Base-by-base conservation (phyloP, 2,113 vertebrate genomes). In the Cavia porcellus region DNA sequence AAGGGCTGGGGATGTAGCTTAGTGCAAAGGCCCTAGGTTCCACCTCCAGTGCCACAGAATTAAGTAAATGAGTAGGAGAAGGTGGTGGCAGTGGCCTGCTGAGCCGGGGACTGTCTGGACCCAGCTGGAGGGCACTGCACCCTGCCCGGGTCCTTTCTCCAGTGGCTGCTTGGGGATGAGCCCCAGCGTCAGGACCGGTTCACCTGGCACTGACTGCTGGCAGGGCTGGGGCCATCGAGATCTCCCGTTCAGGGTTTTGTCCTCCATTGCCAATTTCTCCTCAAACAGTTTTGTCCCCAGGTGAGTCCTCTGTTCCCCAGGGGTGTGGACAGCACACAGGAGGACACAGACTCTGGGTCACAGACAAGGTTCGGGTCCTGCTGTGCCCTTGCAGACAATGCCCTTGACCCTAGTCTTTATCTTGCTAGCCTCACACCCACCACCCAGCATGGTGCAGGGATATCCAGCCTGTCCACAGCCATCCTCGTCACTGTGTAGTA, bases 251-350 rank as follows among this genome's bases (percentile, higher is more conserved):
- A 42, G 72, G 2, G 38, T 72, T 20, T 72, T 2, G 3, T 66
- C 47, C 35, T 66, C 68, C 11, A 1, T 13, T 38, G 35, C 28
- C 30, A 3, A 0, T 90, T 22, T 75, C 28, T 72, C 10, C 61
- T 89, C 4, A 24, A 10, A 0, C 10, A 38, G 45, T 4, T 3
- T 13, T 30, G 57, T 61, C 38, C 50, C 13, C 7, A 28, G 42
- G 42, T 55, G 30, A 14, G 25, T 64, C 19, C 17, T 62, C 35
- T 14, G 12, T 81, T 17, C 62, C 64, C n/a, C 3, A 7, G 7
- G 12, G 0, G 0, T 24, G 42, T 25, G 38, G 47, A 12, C 4
- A 47, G 9, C 14, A 7, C 28, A 13, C 45, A 13, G 9, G 28
- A 10, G 13, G 42, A 75, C 45, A 20, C 79, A 50, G 55, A 13